Evolutionary conservation across 2,888 invertebrate genomes (phyloP), one percentile per base, ranked within the genome.

Genomic region (Helicoverpa assulta): DNA sequence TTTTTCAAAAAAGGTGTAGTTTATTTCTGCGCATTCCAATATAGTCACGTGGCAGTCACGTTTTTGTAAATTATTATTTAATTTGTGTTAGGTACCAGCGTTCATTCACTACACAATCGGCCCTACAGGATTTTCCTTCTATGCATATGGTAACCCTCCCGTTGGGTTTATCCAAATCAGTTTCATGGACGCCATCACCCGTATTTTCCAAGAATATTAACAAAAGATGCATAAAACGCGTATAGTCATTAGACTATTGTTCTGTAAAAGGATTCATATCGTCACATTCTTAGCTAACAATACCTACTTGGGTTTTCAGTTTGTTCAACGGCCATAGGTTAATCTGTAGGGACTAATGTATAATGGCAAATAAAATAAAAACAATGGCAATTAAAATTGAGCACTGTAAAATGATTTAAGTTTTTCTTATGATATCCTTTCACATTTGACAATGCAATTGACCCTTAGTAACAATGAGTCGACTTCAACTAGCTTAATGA

Each of bases 181-280:
- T 52, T 57, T 47, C n/a, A 57, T 26, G 53, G 65, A 65, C 21
- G 26, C 10, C 6, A 37, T 3, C 18, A 26, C 26, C 26, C 0
- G 26, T 0, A 29, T 37, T 54, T 72, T 67, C 72, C 33, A 52
- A 67, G 74, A 72, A 73, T 40, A 10, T 18, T 12, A 73, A 60
- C 59, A 73, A 56, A 56, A 57, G 60, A 29, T 18, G 47, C 16
- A 56, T 37, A 47, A 12, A 14, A 19, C 16, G n/a, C 4, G 2
- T 33, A 21, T 37, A 1, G 6, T 57, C 67, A 67, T 72, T 47
- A 60, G 21, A 40, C 47, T 43, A 74, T 72, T 74, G 72, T 72
- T 72, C 74, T 60, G 21, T 37, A 72, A 52, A 72, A 60, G 72
- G 67, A 16, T 19, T 56, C 6, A 2, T 50, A 18, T 55, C 16